Base-by-base conservation (phyloP, 2,113 vertebrate species). In the Brachirus orientalis region DNA sequence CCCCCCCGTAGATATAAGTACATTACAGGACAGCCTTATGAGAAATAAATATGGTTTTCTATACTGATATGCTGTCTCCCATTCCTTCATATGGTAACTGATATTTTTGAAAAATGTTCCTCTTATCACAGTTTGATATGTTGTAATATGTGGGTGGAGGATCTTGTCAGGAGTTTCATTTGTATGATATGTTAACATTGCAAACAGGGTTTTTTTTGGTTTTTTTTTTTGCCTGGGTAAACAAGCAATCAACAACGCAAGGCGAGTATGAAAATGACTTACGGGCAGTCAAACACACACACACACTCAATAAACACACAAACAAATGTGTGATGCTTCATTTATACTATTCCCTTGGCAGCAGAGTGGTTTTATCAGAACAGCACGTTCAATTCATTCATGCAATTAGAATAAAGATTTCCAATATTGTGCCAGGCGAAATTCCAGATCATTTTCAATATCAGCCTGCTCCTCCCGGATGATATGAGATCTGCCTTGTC, bases 11-110 rank as follows among this genome's bases (percentile, higher is more conserved):
- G 88, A 88, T 86, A 85, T 82, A 80, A 88, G 79, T 77, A 82
- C 83, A 85, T 86, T 85, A 88, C 88, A 87, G 77, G 83, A 86
- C 84, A 85, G 85, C 84, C 88, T 92, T 91, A 91, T 88, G 87
- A 88, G 86, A 90, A 91, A 90, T 90, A 90, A 91, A 87, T 87
- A 83, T 79, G 76, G 65, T 92, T 93, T 94, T 92, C 86, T 93
- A 93, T 88, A 90, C 79, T 79, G 70, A 88, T 66, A 77, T 62
- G 62, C 74, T 71, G 88, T 83, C 69, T 90, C 71, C 68, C 64
- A 53, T 88, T 88, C 63, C 75, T 90, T 82, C 36, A 69, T 43
- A 56, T 60, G 36, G 38, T 69, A 54, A 75, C 75, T 51, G 50
- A 75, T 66, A 48, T 69, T 54, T 62, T 3, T 85, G 71, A 80